Percentiles rank a stretch among this genome's conserved stretches.
phyloP scores from a whole-genome alignment of 2,888 invertebrate species.

The Ophion obscuratus region DNA sequence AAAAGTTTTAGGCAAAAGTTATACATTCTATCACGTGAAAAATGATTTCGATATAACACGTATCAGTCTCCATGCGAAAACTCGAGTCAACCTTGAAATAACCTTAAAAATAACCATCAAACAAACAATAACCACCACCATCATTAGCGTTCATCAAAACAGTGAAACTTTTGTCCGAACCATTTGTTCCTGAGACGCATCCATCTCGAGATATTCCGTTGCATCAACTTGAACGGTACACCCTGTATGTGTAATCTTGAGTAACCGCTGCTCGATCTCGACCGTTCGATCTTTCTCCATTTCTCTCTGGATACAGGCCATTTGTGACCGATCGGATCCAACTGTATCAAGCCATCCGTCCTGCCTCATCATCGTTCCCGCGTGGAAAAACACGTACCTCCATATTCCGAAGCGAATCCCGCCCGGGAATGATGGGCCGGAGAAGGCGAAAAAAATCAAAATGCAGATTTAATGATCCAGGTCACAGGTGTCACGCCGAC shows the following conservation, averaged over 20 bases:
- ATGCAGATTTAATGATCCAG: slow-evolving; percentile 44
- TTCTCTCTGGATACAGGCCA: slow-evolving; percentile 21
- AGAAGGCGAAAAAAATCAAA: slow-evolving; percentile 27
- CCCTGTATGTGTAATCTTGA: not conserved
- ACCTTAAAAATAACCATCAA: too few species aligned
- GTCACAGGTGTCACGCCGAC: slow-evolving; percentile 43
- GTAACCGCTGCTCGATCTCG: slow-evolving; percentile 41
- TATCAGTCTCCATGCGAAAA: too few species aligned
- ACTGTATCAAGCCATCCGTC: not conserved
- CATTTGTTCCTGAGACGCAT: too few species aligned
- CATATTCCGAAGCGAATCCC: not conserved
- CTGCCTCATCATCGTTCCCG: not conserved
- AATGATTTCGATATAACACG: too few species aligned
- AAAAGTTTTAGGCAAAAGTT: too few species aligned
- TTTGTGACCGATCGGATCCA: not conserved
- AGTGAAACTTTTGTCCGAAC: too few species aligned
- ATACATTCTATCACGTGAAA: too few species aligned
- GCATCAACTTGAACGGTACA: too few species aligned
- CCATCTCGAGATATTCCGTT: too few species aligned
- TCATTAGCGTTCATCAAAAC: too few species aligned
- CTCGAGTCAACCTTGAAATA: too few species aligned
- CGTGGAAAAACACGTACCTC: not conserved
- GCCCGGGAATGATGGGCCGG: not conserved
- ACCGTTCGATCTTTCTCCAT: slow-evolving; percentile 26
- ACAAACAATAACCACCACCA: too few species aligned